Conservation (phyloP, 2,888 invertebrate species). For the Drosophila neotestacea region DNA sequence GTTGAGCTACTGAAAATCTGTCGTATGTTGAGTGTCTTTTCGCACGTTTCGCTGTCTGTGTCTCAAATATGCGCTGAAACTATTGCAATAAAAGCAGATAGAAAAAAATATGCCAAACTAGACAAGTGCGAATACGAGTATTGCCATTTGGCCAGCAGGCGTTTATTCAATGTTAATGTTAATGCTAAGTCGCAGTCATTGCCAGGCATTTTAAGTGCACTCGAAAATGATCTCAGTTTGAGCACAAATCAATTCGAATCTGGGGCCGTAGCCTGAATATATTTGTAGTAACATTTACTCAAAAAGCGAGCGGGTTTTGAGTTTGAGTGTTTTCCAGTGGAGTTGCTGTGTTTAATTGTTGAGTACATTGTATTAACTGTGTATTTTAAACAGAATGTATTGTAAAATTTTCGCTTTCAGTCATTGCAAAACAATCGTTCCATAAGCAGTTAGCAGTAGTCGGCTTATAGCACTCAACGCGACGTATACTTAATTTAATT, state of each 20-base stretch:
- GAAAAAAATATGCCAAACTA: conserved; percentile 33
- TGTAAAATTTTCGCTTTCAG: conserved; percentile 63
- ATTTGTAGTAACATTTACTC: conserved; percentile 42
- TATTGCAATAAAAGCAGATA: conserved; percentile 50
- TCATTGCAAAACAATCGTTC: conserved; percentile 62
- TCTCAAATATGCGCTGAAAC: conserved; percentile 41
- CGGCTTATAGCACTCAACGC: conserved; percentile 23
- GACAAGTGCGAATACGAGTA: conserved; percentile 25
- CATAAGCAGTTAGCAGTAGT: conserved; percentile 48
- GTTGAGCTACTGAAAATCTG: conserved; percentile 24
- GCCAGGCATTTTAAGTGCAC: conserved; percentile 50
- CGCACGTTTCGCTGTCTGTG: conserved; percentile 72
- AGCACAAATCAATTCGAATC: conserved; percentile 25
- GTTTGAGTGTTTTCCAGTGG: conserved; percentile 41
- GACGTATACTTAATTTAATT: conserved; percentile 62
- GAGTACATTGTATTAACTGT: conserved; percentile 31
- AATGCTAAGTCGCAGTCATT: conserved; percentile 62
- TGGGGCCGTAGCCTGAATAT: conserved; percentile 27
- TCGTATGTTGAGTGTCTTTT: conserved; percentile 45
- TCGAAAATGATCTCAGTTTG: conserved; percentile 40
- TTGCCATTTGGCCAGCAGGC: conserved; percentile 39
- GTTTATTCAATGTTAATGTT: conserved; percentile 53
- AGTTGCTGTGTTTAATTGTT: conserved; percentile 41
- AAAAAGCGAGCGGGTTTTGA: conserved; percentile 58
- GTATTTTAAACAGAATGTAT: conserved; percentile 55